Conservation (phyloP, 2,888 invertebrate genomes). For the Lithophane leautieri region DNA sequence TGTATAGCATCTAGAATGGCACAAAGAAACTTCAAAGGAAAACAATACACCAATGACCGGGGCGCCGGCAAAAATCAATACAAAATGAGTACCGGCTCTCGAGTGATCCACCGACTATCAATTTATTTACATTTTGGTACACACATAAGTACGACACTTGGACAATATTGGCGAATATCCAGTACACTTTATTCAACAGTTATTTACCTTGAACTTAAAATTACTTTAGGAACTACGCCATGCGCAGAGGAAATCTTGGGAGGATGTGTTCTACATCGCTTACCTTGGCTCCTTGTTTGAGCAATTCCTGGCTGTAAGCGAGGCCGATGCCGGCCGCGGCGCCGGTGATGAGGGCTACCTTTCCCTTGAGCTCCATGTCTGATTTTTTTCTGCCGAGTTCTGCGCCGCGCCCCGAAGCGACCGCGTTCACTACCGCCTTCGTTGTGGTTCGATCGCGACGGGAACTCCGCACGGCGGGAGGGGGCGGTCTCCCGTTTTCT, state of each 20-base stretch:
- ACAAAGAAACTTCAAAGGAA: conserved; percentile 74
- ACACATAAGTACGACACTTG: conserved; percentile 30
- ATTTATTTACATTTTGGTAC: conserved; percentile 43
- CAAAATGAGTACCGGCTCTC: conserved; percentile 72
- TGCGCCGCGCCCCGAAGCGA: conserved; percentile 80
- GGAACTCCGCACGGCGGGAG: conserved; percentile 70
- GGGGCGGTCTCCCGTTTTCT: conserved; percentile 75
- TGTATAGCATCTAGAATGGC: conserved; percentile 24
- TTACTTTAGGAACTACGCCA: conserved; percentile 67
- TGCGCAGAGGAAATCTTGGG: conserved; percentile 60
- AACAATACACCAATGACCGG: conserved; percentile 75
- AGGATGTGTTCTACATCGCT: conserved; percentile 39
- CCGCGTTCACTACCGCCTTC: conserved; percentile 75
- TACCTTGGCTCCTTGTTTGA: conserved; percentile 94
- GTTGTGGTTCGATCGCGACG: conserved; percentile 85
- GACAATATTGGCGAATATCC: conserved; percentile 69
- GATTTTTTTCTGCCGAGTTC: conserved; percentile 68
- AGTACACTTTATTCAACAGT: conserved; percentile 76
- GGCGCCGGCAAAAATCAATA: conserved; percentile 86
- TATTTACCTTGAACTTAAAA: conserved; percentile 83
- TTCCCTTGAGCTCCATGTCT: conserved; percentile 93
- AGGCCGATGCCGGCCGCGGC: conserved; percentile 94
- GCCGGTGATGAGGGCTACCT: conserved; percentile 93
- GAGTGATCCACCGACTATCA: conserved; percentile 11
- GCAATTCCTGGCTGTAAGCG: conserved; percentile 93